Percentiles rank a stretch among this genome's conserved stretches.
Conservation (phyloP, 37 sponge, comb jelly and placozoan genomes). For the Lycopodina hypogea region DNA sequence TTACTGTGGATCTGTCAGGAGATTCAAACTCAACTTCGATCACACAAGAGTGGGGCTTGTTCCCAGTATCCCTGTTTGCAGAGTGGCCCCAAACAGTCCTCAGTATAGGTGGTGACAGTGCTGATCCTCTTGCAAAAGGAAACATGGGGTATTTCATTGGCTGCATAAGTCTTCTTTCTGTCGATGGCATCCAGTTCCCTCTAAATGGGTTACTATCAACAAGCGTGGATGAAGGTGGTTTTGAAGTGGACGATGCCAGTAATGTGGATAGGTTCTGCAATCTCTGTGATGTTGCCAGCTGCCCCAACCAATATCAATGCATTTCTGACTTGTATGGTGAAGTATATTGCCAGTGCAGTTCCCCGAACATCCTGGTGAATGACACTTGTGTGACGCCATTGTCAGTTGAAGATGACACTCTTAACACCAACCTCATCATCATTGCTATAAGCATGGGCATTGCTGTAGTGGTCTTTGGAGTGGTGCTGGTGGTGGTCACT, state of each 20-base stretch:
- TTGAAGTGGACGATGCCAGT: not conserved
- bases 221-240: not conserved
- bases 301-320: slow-evolving; percentile 7
- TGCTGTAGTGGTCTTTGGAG: slow-evolving; percentile 5
- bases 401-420: not conserved
- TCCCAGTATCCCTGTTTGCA: slow-evolving; percentile 12
- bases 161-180: slow-evolving; percentile 31
- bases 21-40: not conserved
- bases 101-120: slow-evolving; percentile 19
- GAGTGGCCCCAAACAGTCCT: slow-evolving; percentile 16
- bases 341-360: slow-evolving; percentile 1
- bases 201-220: slow-evolving; percentile 27
- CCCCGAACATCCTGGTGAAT: not conserved
- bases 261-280: slow-evolving; percentile 18
- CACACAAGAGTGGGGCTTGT: not conserved
- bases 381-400: not conserved
- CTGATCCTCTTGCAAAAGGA: not conserved
- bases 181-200: slow-evolving; percentile 50
- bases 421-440: not conserved
- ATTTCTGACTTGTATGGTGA: not conserved
- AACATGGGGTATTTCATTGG: slow-evolving; percentile 23
- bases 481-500: not conserved
- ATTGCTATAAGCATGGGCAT: slow-evolving; percentile 13
- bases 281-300: slow-evolving; percentile 31
- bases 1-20: not conserved